Base-by-base conservation (phyloP, 1,140 invertebrate species). In the Drosophila santomea region DNA sequence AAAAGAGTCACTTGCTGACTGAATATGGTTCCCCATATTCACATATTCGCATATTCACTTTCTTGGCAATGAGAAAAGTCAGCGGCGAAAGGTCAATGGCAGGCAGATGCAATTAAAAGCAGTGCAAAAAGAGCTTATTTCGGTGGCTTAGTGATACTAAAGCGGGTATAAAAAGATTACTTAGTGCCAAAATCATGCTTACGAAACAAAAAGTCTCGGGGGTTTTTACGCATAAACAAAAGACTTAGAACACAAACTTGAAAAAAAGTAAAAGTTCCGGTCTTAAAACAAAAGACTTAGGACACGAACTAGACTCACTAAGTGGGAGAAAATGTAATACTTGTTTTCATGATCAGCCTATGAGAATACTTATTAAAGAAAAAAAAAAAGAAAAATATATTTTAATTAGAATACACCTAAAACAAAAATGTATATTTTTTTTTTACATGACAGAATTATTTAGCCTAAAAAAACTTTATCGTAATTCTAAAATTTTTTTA, bases 21-120 rank as follows among this genome's bases (percentile, higher is more conserved):
- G 20, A 20, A 20, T 20, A 20, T 20, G 20, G 35, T 14, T 59
- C 32, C 15, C 52, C 59, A 20, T 20, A 20, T 20, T 20, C 20
- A 20, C 66, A 44, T 55, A 78, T 63, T 64, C 61, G 55, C 79
- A 68, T 55, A 74, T 63, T 61, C 61, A 58, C 79, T 68, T 84
- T 83, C 59, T 73, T 74, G 77, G 63, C 80, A 74, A 54, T 62
- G 67, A 39, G 55, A 69, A 52, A 38, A 32, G 23, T 43, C 45
- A 75, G 41, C 72, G 66, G 85, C 72, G 69, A 89, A 89, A 80
- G 84, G 80, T 90, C 77, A 89, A 84, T 89, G 80, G 77, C 82
- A 89, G 64, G 77, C 82, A 89, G 68, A 45, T 61, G 57, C 59
- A 52, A 78, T 84, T 75, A 84, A 80, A 83, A 51, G n/a, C 36